Evolutionary conservation across 2,888 invertebrate genomes (phyloP).

Genomic region (Osedax frankpressi): DNA sequence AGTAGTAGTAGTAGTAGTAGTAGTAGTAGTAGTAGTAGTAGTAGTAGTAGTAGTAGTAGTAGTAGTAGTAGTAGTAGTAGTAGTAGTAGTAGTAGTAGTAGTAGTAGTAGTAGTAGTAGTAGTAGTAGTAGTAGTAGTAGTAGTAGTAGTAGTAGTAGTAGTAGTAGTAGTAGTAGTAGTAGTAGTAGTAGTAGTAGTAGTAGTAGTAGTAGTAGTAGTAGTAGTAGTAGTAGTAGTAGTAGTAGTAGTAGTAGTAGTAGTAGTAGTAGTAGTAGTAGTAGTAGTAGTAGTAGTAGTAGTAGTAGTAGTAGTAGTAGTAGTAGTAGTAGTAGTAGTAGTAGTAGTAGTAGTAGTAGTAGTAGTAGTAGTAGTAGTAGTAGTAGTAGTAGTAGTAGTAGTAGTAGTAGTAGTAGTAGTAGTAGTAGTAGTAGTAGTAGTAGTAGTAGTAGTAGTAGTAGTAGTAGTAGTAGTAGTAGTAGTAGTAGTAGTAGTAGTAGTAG

Average conservation of each 20-base stretch:
- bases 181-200: slow-evolving; percentile 19
- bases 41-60: slow-evolving; percentile 19
- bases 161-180: slow-evolving; percentile 18
- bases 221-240: slow-evolving; percentile 19
- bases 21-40: slow-evolving; percentile 20
- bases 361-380: slow-evolving; percentile 19
- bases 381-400: slow-evolving; percentile 18
- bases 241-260: slow-evolving; percentile 18
- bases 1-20: slow-evolving; percentile 13
- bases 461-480: slow-evolving; percentile 18
- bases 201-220: slow-evolving; percentile 17
- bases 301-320: slow-evolving; percentile 19
- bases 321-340: slow-evolving; percentile 18
- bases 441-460: slow-evolving; percentile 18
- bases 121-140: slow-evolving; percentile 18
- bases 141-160: slow-evolving; percentile 19
- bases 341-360: slow-evolving; percentile 18
- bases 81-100: slow-evolving; percentile 18
- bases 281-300: slow-evolving; percentile 18
- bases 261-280: slow-evolving; percentile 19
- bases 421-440: slow-evolving; percentile 18
- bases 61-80: slow-evolving; percentile 18
- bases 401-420: slow-evolving; percentile 19
- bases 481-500: slow-evolving; percentile 18
- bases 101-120: slow-evolving; percentile 19